Conservation (phyloP, 2,797 vertebrate genomes). For the Semotilus atromaculatus region DNA sequence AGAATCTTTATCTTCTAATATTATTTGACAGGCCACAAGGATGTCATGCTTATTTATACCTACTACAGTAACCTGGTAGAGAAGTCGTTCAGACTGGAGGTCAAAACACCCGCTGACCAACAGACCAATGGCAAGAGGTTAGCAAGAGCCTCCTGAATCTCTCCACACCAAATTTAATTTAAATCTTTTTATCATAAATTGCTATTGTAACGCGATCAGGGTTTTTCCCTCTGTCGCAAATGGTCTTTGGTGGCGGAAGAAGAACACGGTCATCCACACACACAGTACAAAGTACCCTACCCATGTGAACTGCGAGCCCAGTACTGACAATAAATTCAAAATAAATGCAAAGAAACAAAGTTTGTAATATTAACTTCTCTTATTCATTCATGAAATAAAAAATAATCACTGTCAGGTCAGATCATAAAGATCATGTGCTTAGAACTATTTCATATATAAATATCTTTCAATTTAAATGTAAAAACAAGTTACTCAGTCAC, state of each 20-base stretch:
- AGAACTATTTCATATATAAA: neutral
- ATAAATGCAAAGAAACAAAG: neutral
- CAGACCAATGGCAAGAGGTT: constrained; percentile 28
- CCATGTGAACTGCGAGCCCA: neutral
- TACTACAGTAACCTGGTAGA: constrained; percentile 77
- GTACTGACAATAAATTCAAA: neutral
- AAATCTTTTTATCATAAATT: neutral
- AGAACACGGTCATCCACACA: neutral
- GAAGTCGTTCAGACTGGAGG: constrained; percentile 58
- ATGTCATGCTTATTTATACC: constrained; percentile 80
- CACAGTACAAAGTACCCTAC: no score
- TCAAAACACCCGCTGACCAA: constrained; percentile 52
- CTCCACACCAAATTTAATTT: neutral
- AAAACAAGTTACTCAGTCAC: neutral
- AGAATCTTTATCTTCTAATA: neutral
- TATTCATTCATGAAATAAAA: neutral
- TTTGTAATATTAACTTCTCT: neutral
- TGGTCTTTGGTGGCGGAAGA: neutral
- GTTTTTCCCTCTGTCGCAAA: neutral
- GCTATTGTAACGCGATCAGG: neutral
- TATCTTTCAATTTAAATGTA: no score
- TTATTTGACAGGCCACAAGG: constrained; percentile 70
- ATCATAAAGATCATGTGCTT: neutral
- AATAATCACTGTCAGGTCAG: neutral
- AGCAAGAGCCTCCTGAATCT: neutral